These are phyloP conservation scores for Serilophus lunatus DNA, from an alignment of 2,113 vertebrate species.

Conservation along the genomic window DNA sequence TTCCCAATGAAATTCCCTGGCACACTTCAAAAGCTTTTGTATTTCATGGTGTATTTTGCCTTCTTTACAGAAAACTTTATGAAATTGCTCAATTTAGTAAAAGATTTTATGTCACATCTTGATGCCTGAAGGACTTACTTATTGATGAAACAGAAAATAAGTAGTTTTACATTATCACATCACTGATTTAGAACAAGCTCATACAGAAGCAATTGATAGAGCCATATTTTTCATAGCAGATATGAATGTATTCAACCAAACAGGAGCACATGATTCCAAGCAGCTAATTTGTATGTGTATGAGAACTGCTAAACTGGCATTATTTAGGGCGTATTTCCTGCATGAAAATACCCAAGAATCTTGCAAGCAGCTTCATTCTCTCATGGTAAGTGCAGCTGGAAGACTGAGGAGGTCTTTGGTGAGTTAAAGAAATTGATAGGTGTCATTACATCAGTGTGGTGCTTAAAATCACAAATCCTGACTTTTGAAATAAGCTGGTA, in stretches of 20 bases:
- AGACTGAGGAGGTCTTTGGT: neutral
- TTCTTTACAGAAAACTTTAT: constrained; percentile 37
- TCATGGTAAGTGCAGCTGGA: neutral
- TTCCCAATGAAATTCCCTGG: neutral
- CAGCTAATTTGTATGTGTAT: neutral
- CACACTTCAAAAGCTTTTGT: constrained; percentile 5
- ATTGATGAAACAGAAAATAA: neutral
- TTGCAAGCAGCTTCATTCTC: neutral
- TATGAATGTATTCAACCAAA: neutral
- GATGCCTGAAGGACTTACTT: constrained; percentile 14
- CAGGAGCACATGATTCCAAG: neutral
- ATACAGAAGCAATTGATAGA: constrained; percentile 22
- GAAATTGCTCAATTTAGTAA: constrained; percentile 36
- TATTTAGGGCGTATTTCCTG: neutral
- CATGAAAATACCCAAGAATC: neutral
- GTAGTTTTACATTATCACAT: neutral
- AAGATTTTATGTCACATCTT: constrained; percentile 24
- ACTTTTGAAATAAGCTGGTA: neutral
- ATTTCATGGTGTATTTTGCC: constrained; percentile 8
- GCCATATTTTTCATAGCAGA: neutral
- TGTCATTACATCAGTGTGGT: neutral
- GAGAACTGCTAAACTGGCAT: neutral
- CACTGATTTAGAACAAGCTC: constrained; percentile 1
- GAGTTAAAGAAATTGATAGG: neutral
- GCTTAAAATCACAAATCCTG: neutral